phyloP scores from a whole-genome alignment of 2,113 vertebrate genomes.

The Atrichornis clamosus region DNA sequence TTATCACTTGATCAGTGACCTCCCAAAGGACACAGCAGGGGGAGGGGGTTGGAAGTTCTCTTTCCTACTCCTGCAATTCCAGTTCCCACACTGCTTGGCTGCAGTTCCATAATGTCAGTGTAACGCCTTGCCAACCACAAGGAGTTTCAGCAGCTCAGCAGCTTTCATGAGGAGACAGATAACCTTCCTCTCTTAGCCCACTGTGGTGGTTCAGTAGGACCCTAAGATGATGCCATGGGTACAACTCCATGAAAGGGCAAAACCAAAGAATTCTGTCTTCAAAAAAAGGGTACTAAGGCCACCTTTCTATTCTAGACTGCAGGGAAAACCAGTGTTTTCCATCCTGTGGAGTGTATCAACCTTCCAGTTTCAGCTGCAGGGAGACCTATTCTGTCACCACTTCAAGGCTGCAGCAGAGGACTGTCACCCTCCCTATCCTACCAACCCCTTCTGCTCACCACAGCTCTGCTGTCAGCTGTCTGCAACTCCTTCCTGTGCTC shows the following conservation, averaged over 20 bases:
- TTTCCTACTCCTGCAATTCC: neutral
- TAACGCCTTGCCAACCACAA: neutral
- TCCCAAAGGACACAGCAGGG: neutral
- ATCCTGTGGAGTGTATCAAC: accelerated
- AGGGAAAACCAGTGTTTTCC: neutral
- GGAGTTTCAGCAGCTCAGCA: neutral
- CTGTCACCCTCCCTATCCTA: neutral
- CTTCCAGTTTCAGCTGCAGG: neutral
- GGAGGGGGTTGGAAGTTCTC: neutral
- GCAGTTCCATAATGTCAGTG: neutral
- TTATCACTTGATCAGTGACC: neutral
- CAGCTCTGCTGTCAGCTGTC: neutral
- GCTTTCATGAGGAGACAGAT: neutral
- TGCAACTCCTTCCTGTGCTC: neutral
- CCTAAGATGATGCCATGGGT: neutral
- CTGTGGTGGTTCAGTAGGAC: neutral
- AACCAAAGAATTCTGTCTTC: neutral
- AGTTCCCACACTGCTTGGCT: neutral
- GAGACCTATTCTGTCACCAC: neutral
- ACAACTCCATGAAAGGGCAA: neutral
- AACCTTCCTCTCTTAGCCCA: neutral
- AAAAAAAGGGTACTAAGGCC: neutral
- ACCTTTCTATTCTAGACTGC: neutral
- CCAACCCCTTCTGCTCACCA: neutral
- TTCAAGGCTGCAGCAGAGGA: neutral